Evolutionary conservation across 2,113 vertebrate genomes (phyloP), one percentile per base, ranked within the genome.

Genomic region (Meriones unguiculatus): DNA sequence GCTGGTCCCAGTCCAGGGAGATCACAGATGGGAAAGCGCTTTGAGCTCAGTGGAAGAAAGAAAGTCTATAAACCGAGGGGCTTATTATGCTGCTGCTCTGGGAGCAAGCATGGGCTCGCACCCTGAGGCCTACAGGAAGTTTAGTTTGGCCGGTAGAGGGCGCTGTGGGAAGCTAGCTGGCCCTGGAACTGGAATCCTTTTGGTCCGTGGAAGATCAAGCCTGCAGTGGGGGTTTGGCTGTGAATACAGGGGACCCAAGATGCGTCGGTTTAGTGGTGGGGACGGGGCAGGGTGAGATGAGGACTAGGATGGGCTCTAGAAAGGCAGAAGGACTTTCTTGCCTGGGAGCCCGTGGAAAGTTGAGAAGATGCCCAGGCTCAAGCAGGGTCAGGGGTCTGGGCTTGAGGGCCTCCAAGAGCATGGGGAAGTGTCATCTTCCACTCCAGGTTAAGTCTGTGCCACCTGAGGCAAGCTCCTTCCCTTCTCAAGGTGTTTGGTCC

Each of bases 11-110:
- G 77, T 92, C 96, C 95, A 90, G 88, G 57, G 89, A 97, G 97
- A 97, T 97, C 98, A 97, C 92, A 98, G 96, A 25, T 94, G 97
- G 95, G 97, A 97, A 97, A 90, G 81, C 52, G 30, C 97, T 97
- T 96, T 95, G 97, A 97, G 95, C 73, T 95, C 0, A 0, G 7
- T 62, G 93, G 95, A 94, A 97, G 95, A 96, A 97, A 97, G 91
- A 62, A 30, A 13, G 64, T 67, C 92, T 92, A 64, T 97, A 97
- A 97, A 95, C 54, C 81, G 70, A 90, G 67, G 95, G 62, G 77
- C 57, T 95, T 95, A 95, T 97, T 97, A 97, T 5, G 18, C 35
- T 18, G 18, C 52, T 15, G 77, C 38, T 65, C 65, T 62, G 35
- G 12, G 46, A 57, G 46, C 24, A 13, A 69, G 78, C 32, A 0